Evolutionary conservation across 2,113 vertebrate genomes (phyloP), one percentile per base, ranked within the genome.

Genomic region (Coreoperca whiteheadi): DNA sequence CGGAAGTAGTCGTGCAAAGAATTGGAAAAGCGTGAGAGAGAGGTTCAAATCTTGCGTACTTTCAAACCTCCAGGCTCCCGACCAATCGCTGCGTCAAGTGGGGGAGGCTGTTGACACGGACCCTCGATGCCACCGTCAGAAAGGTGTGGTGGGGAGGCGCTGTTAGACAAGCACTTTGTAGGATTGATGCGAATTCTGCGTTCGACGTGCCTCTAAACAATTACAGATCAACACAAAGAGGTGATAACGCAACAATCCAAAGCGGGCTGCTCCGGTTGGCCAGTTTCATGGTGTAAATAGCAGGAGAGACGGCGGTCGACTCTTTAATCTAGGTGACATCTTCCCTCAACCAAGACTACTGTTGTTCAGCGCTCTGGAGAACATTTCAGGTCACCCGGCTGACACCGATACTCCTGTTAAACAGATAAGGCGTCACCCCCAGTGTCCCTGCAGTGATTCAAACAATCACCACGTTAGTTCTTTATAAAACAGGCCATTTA

Each of bases 331-430:
- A 1, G 0, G 2, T 25, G 60, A 16, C 1, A 14, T 34, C 73
- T 28, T 9, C 60, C 28, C 37, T 20, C n/a, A 25, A 39, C 7
- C 9, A 5, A 16, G 18, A 12, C 54, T 20, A 5, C 37, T 32
- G n/a, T n/a, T n/a, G 32, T 10, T 76, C 39, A n/a, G 79, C 56
- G 76, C 64, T 81, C 79, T 89, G 84, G 77, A 78, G 48, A 89
- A 83, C 77, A 74, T 89, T 74, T 80, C 65, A 23, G 73, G 11
- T 77, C 82, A 41, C 75, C 59, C 56, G 3, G 65, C 75, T 48
- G 70, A 81, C 84, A n/a, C 71, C 20, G 14, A 64, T 54, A 20
- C 70, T 53, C 32, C 43, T 9, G 53, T 25, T 3, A 0, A 6
- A 64, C 43, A 48, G 83, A 88, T 88, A 86, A 81, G 56, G 48